A percentile compares a stretch with the other conserved stretches of the same genome.
These are phyloP conservation scores for Fundulus diaphanus DNA, from an alignment of 2,797 vertebrate genomes.

Conservation along the genomic window DNA sequence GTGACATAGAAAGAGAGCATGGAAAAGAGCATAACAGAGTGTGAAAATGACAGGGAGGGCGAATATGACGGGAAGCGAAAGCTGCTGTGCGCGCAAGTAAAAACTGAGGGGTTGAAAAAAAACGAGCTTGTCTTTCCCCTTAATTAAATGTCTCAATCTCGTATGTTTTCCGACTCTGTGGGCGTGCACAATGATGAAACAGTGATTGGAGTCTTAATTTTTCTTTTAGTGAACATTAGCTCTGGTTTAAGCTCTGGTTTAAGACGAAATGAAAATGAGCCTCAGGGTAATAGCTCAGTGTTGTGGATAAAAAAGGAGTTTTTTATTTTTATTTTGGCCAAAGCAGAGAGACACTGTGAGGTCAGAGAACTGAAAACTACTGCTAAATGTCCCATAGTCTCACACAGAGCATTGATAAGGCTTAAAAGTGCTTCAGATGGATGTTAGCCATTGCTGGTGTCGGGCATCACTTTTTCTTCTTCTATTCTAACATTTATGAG, in stretches of 20 bases:
- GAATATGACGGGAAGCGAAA: slow-evolving; percentile 43
- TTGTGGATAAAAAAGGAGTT: slow-evolving; percentile 11
- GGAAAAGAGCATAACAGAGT: slow-evolving; percentile 71
- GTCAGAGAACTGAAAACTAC: slow-evolving; percentile 22
- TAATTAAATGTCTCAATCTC: slow-evolving; percentile 32
- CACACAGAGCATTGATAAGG: not conserved
- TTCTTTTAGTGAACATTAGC: slow-evolving; percentile 6
- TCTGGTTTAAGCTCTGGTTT: slow-evolving; percentile 12
- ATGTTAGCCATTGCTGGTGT: not conserved
- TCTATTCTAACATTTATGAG: not conserved
- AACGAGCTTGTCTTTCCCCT: slow-evolving; percentile 39
- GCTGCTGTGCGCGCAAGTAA: slow-evolving; percentile 21
- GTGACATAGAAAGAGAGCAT: slow-evolving; percentile 58
- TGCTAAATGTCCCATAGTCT: slow-evolving; percentile 3
- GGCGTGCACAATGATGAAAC: not conserved
- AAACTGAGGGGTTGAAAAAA: slow-evolving; percentile 30
- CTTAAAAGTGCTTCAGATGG: not conserved
- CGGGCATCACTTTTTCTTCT: not conserved
- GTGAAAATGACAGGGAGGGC: slow-evolving; percentile 62
- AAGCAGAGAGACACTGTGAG: slow-evolving; percentile 5
- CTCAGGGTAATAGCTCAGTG: not conserved
- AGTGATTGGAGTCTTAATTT: not conserved
- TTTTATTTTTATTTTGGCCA: slow-evolving; percentile 6
- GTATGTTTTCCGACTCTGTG: slow-evolving; percentile 7
- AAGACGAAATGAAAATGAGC: not conserved